Conservation (phyloP, 2,888 invertebrate species). For the Liodrosophila aerea region DNA sequence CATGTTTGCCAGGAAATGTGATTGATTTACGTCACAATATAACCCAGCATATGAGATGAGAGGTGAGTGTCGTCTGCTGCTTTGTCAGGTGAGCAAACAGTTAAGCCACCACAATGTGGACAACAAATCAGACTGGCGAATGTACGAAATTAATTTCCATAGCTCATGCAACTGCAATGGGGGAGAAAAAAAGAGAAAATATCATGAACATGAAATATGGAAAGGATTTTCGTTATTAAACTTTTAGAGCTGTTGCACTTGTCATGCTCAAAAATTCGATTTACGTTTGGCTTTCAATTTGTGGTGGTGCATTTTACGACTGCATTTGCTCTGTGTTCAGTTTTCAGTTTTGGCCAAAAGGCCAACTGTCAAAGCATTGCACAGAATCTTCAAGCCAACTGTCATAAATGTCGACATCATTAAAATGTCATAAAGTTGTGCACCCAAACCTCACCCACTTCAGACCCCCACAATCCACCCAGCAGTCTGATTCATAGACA, state of each 20-base stretch:
- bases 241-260: constrained; percentile 40
- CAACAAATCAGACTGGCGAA: constrained; percentile 25
- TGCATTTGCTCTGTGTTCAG: constrained; percentile 25
- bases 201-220: too few species aligned
- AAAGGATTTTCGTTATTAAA: constrained; percentile 28
- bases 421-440: constrained; percentile 69
- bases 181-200: too few species aligned
- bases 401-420: constrained; percentile 73
- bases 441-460: background rate
- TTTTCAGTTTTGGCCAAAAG: constrained; percentile 45
- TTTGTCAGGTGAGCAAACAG: constrained; percentile 24
- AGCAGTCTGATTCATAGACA: constrained; percentile 11
- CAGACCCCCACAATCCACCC: constrained; percentile 1
- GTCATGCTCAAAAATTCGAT: constrained; percentile 30
- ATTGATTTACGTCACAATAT: constrained; percentile 69
- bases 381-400: constrained; percentile 65
- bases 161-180: constrained; percentile 2
- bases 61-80: constrained; percentile 16
- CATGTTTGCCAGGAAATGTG: constrained; percentile 35
- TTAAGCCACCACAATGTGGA: constrained; percentile 19
- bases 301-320: constrained; percentile 26
- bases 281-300: constrained; percentile 44
- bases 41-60: constrained; percentile 18
- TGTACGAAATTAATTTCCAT: constrained; percentile 34
- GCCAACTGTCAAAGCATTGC: constrained; percentile 61